phyloP scores from a whole-genome alignment of 2,797 vertebrate species.

The Acridotheres tristis region DNA sequence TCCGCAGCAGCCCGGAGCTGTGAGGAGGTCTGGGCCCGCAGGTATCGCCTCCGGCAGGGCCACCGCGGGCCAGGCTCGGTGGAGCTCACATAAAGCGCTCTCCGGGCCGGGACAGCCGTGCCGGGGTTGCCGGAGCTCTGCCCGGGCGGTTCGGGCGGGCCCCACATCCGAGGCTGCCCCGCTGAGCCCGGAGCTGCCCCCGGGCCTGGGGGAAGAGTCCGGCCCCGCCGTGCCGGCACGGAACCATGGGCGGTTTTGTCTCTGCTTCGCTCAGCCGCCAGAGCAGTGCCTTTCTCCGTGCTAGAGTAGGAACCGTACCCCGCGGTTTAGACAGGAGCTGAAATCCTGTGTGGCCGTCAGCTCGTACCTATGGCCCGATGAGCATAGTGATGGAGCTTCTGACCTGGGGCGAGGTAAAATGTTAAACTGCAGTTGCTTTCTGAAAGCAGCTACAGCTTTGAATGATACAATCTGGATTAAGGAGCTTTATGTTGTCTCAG shows the following conservation, averaged over 20 bases:
- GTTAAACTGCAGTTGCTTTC: background rate
- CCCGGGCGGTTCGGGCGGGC: background rate
- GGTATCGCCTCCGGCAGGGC: fast-evolving
- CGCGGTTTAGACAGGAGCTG: background rate
- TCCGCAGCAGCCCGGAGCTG: background rate
- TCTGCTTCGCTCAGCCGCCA: fast-evolving
- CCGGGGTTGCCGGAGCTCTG: background rate
- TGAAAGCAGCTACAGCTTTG: background rate
- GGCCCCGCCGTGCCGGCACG: fast-evolving
- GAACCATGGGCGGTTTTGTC: fast-evolving
- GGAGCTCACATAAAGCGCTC: background rate
- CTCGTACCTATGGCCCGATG: fast-evolving
- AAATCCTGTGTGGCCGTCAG: background rate
- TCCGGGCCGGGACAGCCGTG: background rate
- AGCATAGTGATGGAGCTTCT: fast-evolving
- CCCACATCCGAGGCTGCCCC: background rate
- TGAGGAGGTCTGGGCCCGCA: background rate
- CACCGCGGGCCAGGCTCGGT: background rate
- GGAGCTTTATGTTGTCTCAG: background rate
- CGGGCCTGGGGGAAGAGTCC: fast-evolving
- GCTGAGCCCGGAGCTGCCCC: background rate
- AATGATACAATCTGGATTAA: background rate
- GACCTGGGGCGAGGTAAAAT: too few species aligned
- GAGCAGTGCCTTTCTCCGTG: fast-evolving
- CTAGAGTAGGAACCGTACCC: fast-evolving